phyloP scores from a whole-genome alignment of 2,888 invertebrate genomes.

The Eudasyphora cyanicolor region DNA sequence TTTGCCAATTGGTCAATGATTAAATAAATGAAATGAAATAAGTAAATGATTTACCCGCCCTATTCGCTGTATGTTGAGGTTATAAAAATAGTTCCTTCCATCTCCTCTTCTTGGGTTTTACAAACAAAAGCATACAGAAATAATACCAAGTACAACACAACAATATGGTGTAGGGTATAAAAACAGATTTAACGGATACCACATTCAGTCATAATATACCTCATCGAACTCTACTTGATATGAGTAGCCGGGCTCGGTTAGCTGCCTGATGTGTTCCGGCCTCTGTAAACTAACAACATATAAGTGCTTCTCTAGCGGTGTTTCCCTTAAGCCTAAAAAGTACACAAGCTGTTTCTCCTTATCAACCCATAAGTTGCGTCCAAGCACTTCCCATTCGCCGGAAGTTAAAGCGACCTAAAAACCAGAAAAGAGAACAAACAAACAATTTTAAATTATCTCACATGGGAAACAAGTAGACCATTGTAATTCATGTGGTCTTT shows the following conservation, averaged over 20 bases:
- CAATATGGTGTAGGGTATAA: neutral
- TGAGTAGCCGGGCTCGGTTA: conserved; percentile 92
- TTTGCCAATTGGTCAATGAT: no score
- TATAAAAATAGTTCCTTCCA: no score
- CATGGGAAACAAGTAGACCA: neutral
- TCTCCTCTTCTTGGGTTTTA: no score
- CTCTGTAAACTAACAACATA: conserved; percentile 89
- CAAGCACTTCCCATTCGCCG: conserved; percentile 96
- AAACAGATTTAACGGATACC: no score
- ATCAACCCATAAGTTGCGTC: conserved; percentile 94
- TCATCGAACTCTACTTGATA: conserved; percentile 91
- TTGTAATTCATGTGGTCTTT: neutral
- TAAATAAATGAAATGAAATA: no score
- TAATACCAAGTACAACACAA: neutral
- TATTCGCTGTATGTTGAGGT: no score
- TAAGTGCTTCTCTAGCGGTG: conserved; percentile 94
- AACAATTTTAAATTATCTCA: neutral
- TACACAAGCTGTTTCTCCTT: conserved; percentile 89
- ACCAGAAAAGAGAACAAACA: conserved; percentile 74
- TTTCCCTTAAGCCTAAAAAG: conserved; percentile 94
- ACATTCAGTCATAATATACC: conserved; percentile 81
- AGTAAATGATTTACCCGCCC: no score
- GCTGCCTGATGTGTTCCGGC: conserved; percentile 87
- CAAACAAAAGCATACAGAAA: no score
- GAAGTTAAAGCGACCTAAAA: conserved; percentile 86